phyloP scores from a whole-genome alignment of 2,113 vertebrate genomes.

The Ophiodon elongatus region DNA sequence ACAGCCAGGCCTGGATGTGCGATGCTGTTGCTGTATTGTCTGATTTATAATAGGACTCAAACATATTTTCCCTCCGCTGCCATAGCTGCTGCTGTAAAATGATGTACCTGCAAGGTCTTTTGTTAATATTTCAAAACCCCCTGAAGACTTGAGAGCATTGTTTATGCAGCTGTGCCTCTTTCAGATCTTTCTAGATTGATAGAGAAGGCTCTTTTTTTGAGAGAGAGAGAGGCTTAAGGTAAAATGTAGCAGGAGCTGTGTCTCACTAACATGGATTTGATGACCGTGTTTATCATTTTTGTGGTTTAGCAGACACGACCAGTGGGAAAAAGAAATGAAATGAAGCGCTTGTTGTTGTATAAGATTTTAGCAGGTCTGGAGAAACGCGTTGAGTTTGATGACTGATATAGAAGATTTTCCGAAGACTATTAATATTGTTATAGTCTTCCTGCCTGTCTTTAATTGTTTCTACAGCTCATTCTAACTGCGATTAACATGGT shows the following conservation, averaged over 20 bases:
- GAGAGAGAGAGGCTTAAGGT: conserved; percentile 33
- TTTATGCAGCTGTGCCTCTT: conserved; percentile 75
- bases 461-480: not conserved
- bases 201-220: conserved; percentile 14
- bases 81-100: conserved; percentile 68
- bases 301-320: conserved; percentile 3
- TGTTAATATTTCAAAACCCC: conserved; percentile 80
- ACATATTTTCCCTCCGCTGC: conserved; percentile 73
- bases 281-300: conserved; percentile 14
- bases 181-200: conserved; percentile 63
- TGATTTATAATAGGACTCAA: conserved; percentile 77
- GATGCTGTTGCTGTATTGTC: conserved; percentile 76
- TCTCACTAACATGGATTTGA: conserved; percentile 17
- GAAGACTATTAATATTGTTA: not conserved
- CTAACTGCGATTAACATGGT: not conserved
- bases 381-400: conserved; percentile 7
- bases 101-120: conserved; percentile 79
- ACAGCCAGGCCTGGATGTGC: conserved; percentile 73
- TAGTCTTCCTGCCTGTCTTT: conserved; percentile 7
- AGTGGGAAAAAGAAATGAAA: not conserved
- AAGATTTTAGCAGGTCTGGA: not conserved
- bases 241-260: conserved; percentile 50
- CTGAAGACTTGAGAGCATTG: conserved; percentile 73
- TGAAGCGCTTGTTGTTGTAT: conserved; percentile 14
- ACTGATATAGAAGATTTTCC: conserved; percentile 8